Base-by-base conservation (phyloP, 2,113 vertebrate genomes). In the Trematocara variabile region DNA sequence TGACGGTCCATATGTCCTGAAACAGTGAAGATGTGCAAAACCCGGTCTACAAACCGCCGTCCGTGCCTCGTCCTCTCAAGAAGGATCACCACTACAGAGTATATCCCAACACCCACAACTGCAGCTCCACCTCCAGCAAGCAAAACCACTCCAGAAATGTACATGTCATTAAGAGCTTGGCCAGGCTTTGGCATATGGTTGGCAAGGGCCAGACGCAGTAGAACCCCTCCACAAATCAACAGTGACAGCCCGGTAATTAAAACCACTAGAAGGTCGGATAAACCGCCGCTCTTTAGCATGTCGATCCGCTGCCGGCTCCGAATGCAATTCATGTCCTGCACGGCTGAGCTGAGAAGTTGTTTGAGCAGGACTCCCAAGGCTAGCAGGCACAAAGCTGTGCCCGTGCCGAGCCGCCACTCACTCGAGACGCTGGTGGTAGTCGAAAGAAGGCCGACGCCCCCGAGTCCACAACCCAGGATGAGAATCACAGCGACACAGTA, bases 281-380 rank as follows among this genome's bases (percentile, higher is more conserved):
- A 94, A 1, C 99, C 99, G 0, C 98, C 99, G 0, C 99, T 99
- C 92, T 98, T 99, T 6, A 99, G 95, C 85, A 98, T 94, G 86
- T 98, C 96, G 1, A 99, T 98, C 18, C 97, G 97, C 7, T 94
- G 96, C 6, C 98, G 95, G 91, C 97, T 98, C 37, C 97, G 97
- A 6, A 99, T 91, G 79, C 99, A 99, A 82, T 99, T 99, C 98
- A 99, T 99, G 96, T 99, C 99, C 96, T 99, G 99, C 91, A 99
- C 97, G 0, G 99, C 99, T 0, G 99, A 99, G 94, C 99, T 99
- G 93, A 99, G 96, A 90, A 99, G 96, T 88, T 99, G 99, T 90
- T 99, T 99, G 83, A 98, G 97, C 48, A 99, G 97, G 46, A 99
- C 97, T 0, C 98, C 95, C 86, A 99, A 92, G 11, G 98, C 98